Percentiles rank a stretch among this genome's conserved stretches.
Conservation (phyloP, 2,888 invertebrate species). For the Apamea anceps region DNA sequence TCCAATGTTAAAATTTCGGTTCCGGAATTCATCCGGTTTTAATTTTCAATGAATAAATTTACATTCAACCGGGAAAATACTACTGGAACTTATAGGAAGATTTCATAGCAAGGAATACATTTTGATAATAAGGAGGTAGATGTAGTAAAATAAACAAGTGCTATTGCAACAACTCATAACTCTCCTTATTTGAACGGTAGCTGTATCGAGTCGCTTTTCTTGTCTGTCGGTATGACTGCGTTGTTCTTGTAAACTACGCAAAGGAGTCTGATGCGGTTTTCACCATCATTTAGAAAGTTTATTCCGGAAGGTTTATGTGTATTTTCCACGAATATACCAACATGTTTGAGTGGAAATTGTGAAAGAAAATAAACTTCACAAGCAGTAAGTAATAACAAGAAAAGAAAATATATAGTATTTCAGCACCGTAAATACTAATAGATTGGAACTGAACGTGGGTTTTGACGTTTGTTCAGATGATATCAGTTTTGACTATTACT, state of each 20-base stretch:
- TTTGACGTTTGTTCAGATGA: not conserved
- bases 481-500: not conserved
- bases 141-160: not conserved
- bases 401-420: not conserved
- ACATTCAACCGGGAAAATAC: not conserved
- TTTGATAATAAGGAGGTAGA: not conserved
- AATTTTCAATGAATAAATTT: conserved; percentile 32
- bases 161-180: not conserved
- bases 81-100: not conserved
- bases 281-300: not conserved
- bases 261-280: not conserved
- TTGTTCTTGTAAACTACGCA: not conserved
- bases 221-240: not conserved
- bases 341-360: not conserved
- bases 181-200: not conserved
- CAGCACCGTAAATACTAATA: not conserved
- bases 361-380: not conserved
- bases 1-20: conserved; percentile 2
- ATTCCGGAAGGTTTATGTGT: not conserved
- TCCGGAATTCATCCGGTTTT: conserved; percentile 11
- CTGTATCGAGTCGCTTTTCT: too few relatives aligned
- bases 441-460: not conserved
- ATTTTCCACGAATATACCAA: not conserved
- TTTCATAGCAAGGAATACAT: not conserved
- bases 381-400: not conserved